phyloP scores from a whole-genome alignment of 2,888 invertebrate genomes.

The Pandemis corylana region DNA sequence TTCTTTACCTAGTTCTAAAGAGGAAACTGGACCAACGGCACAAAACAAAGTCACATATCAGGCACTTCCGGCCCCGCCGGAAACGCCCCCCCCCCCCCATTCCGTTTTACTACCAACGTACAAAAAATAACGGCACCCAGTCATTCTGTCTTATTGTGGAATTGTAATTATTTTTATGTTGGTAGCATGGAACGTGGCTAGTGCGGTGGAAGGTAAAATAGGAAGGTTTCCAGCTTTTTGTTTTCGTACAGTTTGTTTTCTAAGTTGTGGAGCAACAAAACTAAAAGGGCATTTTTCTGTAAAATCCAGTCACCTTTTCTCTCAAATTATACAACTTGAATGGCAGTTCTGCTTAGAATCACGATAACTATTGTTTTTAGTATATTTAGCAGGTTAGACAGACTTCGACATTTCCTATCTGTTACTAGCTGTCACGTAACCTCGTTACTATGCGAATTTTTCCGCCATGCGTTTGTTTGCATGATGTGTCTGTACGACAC shows the following conservation, averaged over 20 bases:
- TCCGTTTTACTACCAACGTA: constrained; percentile 40
- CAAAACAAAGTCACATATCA: constrained; percentile 72
- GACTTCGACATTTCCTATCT: too few species aligned
- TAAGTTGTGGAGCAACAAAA: too few species aligned
- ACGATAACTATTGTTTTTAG: too few species aligned
- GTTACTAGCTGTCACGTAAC: too few species aligned
- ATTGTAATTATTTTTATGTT: constrained; percentile 23
- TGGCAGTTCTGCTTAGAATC: too few species aligned
- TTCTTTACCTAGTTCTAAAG: constrained; percentile 17
- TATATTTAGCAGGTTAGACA: too few species aligned
- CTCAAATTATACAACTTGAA: too few species aligned
- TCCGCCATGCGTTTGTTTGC: too few species aligned
- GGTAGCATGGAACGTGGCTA: background rate
- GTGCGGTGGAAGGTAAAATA: constrained; percentile 6
- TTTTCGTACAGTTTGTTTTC: background rate
- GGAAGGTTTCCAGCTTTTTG: background rate
- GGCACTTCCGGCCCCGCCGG: constrained; percentile 64
- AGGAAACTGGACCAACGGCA: constrained; percentile 55
- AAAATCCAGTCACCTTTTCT: too few species aligned
- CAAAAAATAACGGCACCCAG: constrained; percentile 34
- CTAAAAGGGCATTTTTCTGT: too few species aligned
- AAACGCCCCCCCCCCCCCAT: constrained; percentile 48
- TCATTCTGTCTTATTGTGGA: constrained; percentile 30
- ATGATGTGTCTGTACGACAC: too few species aligned
- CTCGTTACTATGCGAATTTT: too few species aligned